Evolutionary conservation across 2,797 vertebrate genomes (phyloP), one percentile per base, ranked within the genome.

Genomic region (Mallotus villosus): DNA sequence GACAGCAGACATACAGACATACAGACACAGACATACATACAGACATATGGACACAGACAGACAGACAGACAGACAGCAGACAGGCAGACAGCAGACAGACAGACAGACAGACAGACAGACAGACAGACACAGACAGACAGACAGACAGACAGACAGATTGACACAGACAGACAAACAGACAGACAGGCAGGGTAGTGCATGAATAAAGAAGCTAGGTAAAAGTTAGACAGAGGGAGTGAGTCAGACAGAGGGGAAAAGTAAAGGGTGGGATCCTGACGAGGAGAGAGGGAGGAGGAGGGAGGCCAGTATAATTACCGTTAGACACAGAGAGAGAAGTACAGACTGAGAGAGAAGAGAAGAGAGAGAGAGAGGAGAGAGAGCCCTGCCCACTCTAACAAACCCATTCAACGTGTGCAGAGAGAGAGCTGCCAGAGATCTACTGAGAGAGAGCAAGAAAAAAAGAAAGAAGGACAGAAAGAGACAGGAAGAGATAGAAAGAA

Each of bases 331-430:
- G 60, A 8, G 67, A 53, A 63, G 71, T 60, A 73, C 70, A 74
- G 66, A 80, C 58, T 68, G 27, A 68, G 32, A 61, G 74, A 75
- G 41, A 19, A 25, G 32, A 49, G 11, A 55, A 66, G 78, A 76
- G 78, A 65, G 77, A 75, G 70, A 85, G 73, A 80, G 75, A 70
- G 86, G 75, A 75, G 16, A 22, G 75, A 75, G 69, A 74, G 73
- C 74, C 74, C 74, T 63, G 74, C 78, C 74, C 74, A 76, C 78
- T 79, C 64, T 53, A 34, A 75, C 70, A 75, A 71, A 73, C 68
- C 78, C 78, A 76, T 76, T 76, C 70, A 79, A 75, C 71, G 68
- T 55, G 55, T 67, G 63, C 74, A 70, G 70, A 66, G 61, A 49
- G 70, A 67, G 63, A 68, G 65, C 61, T 70, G 64, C 62, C 62